Percentiles rank a stretch among this genome's conserved stretches.
Evolutionary conservation across 2,888 invertebrate genomes (phyloP).

Genomic region (Lasius platythorax): DNA sequence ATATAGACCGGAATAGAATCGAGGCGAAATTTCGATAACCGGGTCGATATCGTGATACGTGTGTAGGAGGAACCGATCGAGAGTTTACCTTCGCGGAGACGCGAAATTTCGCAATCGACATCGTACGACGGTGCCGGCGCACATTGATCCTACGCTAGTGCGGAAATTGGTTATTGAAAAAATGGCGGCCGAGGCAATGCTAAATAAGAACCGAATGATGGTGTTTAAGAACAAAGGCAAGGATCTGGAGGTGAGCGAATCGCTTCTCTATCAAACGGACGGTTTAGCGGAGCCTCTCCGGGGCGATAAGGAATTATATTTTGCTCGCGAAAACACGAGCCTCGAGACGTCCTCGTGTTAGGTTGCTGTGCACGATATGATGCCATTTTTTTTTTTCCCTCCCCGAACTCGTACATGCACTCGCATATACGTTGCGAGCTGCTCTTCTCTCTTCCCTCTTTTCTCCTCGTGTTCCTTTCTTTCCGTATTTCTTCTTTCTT

Average conservation of each 20-base stretch:
- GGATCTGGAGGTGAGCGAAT: constrained; percentile 97
- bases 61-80: neutral
- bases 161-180: constrained; percentile 86
- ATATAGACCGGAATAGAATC: constrained; percentile 68
- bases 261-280: neutral
- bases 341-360: neutral
- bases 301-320: constrained; percentile 11
- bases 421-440: constrained; percentile 11
- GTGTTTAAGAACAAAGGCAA: constrained; percentile 99
- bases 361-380: constrained; percentile 7
- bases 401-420: neutral
- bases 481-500: too few relatives aligned
- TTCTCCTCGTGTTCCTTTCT: neutral
- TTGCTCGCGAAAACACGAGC: neutral
- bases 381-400: constrained; percentile 12
- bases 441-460: neutral
- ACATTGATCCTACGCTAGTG: constrained; percentile 75
- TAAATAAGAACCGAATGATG: constrained; percentile 94
- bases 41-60: neutral
- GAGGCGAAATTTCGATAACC: neutral
- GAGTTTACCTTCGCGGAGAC: constrained; percentile 53
- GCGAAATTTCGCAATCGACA: constrained; percentile 60
- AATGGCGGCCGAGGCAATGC: constrained; percentile 91
- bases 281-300: neutral
- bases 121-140: constrained; percentile 77